phyloP scores from a whole-genome alignment of 2,113 vertebrate genomes.

The Trachemys scripta region DNA sequence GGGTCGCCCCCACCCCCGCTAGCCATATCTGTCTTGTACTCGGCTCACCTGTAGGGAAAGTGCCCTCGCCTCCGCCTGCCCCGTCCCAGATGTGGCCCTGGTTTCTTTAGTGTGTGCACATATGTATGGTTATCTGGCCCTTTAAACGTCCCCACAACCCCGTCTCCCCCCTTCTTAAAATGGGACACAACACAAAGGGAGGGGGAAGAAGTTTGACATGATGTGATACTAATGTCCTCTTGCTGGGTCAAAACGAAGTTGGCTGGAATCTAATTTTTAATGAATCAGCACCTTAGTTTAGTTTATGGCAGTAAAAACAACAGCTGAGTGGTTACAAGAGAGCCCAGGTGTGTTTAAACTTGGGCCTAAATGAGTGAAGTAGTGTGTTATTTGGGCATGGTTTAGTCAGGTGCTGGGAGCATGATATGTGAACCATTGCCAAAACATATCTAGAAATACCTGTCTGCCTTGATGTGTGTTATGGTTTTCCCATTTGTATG shows the following conservation, averaged over 20 bases:
- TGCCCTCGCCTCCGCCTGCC: not conserved
- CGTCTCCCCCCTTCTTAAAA: not conserved
- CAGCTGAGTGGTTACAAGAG: not conserved
- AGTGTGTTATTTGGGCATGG: not conserved
- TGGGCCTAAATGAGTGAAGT: not conserved
- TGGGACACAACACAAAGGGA: not conserved
- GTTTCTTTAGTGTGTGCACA: not conserved
- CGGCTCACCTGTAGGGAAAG: not conserved
- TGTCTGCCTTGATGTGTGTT: not conserved
- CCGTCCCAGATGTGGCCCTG: not conserved
- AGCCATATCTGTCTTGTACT: not conserved
- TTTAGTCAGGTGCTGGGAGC: not conserved
- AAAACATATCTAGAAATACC: not conserved
- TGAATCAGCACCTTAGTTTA: not conserved
- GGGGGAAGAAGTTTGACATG: not conserved
- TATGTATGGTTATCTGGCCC: not conserved
- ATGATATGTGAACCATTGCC: not conserved
- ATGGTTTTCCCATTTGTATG: not conserved
- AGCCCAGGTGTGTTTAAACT: not conserved
- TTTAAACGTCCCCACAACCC: not conserved
- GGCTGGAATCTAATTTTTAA: not conserved
- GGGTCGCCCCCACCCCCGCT: not conserved
- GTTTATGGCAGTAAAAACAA: not conserved
- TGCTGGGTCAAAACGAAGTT: not conserved
- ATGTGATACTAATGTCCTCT: not conserved